Base-by-base conservation (phyloP, 2,888 invertebrate species). In the Ormyrus rosae region DNA sequence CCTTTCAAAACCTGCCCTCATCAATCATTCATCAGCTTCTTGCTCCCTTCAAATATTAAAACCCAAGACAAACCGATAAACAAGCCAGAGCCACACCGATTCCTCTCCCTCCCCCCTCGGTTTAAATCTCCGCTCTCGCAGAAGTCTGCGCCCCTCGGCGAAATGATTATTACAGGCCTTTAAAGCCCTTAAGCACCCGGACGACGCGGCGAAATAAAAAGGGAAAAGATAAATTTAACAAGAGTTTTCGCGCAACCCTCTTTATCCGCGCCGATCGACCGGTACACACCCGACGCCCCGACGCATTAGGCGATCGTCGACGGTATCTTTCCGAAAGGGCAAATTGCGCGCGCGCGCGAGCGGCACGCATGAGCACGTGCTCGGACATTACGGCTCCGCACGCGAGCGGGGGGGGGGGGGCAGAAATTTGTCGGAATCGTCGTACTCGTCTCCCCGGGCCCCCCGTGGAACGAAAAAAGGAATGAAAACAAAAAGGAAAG, bases 401-500 rank as follows among this genome's bases (percentile, higher is more conserved):
- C 75, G 80, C 80, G 80, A 80, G 71, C 53, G 48, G 65, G 51
- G 73, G 9, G 34, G 13, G 13, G 13, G 65, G 51, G 73, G 9
- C 3, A 34, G 46, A 80, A 75, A 75, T 75, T 80, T 75, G 80
- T 80, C 63, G 60, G 65, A 63, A 64, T 50, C 53, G 64, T 68
- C 70, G 69, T 60, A 13, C 11, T 34, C n/a, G 5, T 6, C 10
- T 45, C 48, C 50, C 45, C 6, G 10, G 13, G 19, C 69, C 6
- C 70, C 8, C 8, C 3, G 58, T 34, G 34, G 4, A 34, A 34
- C 34, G 19, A 64, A 73, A 55, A 55, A 73, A 48, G 53, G 56
- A 48, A 73, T 48, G 84, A 86, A 61, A 71, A 53, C 19, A 53
- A 64, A 51, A 34, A 63, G 48, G 9, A 48, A 71, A 78, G 58